phyloP scores from a whole-genome alignment of 2,113 vertebrate genomes.

The Raja brachyura region DNA sequence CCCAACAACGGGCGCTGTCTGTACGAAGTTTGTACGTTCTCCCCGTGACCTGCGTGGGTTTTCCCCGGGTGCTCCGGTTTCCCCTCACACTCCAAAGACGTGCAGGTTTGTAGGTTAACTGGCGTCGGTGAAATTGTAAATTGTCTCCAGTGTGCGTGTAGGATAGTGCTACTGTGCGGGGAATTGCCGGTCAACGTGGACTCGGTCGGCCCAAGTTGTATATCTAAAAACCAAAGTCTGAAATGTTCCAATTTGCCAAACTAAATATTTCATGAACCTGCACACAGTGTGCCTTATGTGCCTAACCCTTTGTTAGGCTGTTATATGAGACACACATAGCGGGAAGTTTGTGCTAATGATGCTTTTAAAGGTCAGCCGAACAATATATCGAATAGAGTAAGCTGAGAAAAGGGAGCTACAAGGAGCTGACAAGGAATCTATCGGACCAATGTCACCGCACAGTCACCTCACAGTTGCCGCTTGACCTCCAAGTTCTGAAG shows the following conservation, averaged over 20 bases:
- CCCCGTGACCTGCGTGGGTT: too few species aligned
- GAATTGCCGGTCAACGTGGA: too few species aligned
- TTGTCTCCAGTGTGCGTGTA: too few species aligned
- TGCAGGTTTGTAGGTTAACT: too few species aligned
- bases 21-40: too few species aligned
- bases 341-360: constrained; percentile 9
- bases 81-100: too few species aligned
- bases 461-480: neutral
- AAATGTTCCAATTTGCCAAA: neutral
- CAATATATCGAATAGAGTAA: neutral
- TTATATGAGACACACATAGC: neutral
- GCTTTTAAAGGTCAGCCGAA: constrained; percentile 7
- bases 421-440: neutral
- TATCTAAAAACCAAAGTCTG: too few species aligned
- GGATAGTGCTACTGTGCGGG: too few species aligned
- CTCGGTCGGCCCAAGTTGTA: too few species aligned
- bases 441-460: constrained; percentile 27
- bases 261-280: neutral
- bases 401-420: neutral
- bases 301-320: neutral
- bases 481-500: neutral
- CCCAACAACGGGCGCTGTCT: too few species aligned
- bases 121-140: too few species aligned
- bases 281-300: neutral
- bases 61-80: too few species aligned